Evolutionary conservation across 2,113 vertebrate species (phyloP).

Genomic region (Xiphias gladius): DNA sequence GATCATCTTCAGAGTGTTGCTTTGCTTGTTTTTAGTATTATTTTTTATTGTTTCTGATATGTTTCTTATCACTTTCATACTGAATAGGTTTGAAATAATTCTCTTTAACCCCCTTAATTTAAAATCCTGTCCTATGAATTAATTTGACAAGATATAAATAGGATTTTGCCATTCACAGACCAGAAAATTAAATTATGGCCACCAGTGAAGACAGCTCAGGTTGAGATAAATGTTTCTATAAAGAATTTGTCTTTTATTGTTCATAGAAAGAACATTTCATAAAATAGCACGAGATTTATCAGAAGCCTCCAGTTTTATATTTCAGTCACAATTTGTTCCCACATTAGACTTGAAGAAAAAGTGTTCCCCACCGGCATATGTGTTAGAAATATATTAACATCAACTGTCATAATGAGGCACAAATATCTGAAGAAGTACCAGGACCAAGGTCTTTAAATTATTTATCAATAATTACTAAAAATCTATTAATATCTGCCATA

Average conservation of each 20-base stretch:
- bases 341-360: neutral
- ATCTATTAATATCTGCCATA: neutral
- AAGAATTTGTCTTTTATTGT: neutral
- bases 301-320: neutral
- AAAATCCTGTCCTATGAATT: neutral
- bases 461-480: neutral
- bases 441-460: neutral
- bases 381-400: neutral
- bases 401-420: neutral
- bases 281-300: neutral
- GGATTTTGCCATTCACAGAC: neutral
- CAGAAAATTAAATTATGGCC: neutral
- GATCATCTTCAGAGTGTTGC: no score
- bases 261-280: neutral
- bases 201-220: neutral
- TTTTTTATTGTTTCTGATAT: neutral
- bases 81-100: neutral
- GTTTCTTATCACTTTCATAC: neutral
- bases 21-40: neutral
- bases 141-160: constrained; percentile 7
- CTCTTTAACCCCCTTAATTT: neutral
- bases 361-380: neutral
- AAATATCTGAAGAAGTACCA: neutral
- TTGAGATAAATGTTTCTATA: neutral
- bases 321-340: neutral